phyloP scores from a whole-genome alignment of 2,797 vertebrate species.

The Platyrinchus mystaceus region DNA sequence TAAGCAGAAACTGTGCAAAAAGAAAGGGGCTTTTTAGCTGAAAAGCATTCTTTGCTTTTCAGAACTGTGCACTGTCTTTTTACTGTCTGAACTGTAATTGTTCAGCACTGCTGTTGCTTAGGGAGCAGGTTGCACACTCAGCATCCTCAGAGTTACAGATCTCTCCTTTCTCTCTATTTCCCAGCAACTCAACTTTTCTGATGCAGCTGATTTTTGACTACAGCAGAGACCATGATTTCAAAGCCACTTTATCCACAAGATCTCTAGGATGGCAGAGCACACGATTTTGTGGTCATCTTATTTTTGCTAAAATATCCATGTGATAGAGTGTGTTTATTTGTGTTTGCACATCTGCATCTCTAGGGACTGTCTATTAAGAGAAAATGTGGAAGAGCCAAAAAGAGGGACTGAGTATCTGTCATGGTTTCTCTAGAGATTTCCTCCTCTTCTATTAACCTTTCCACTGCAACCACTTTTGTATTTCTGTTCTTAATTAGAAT shows the following conservation, averaged over 20 bases:
- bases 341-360: not conserved
- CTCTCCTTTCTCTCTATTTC: not conserved
- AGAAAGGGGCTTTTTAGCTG: not conserved
- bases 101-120: not conserved
- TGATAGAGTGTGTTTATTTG: not conserved
- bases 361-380: slow-evolving; percentile 15
- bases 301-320: not conserved
- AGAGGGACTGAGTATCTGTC: slow-evolving; percentile 34
- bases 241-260: not conserved
- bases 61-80: accelerated
- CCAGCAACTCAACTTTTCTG: not conserved
- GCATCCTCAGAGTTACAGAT: not conserved
- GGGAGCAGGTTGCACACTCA: not conserved
- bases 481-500: slow-evolving; percentile 77
- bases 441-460: slow-evolving; percentile 71
- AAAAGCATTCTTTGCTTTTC: not conserved
- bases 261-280: not conserved
- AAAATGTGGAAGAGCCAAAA: slow-evolving; percentile 15
- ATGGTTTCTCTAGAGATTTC: slow-evolving; percentile 61
- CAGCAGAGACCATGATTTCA: not conserved
- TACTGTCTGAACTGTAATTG: not conserved
- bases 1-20: not conserved
- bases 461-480: slow-evolving; percentile 66
- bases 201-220: not conserved
- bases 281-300: not conserved